Evolutionary conservation across 2,113 vertebrate species (phyloP).

Genomic region (Regulus satrapa): DNA sequence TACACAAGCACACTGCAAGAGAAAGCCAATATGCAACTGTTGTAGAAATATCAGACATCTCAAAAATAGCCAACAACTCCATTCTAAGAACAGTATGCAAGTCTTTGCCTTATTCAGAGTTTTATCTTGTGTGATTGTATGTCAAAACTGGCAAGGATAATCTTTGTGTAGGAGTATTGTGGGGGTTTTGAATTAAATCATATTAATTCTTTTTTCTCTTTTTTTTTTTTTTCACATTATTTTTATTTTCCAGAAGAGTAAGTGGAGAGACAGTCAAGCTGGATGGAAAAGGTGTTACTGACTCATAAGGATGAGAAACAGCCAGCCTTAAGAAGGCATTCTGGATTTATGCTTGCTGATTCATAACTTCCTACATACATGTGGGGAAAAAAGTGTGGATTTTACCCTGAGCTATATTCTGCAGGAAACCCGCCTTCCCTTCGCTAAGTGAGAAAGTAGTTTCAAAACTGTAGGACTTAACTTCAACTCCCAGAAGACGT

Average conservation of each 20-base stretch:
- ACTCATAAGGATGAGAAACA: constrained; percentile 70
- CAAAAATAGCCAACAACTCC: not conserved
- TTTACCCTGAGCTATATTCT: constrained; percentile 52
- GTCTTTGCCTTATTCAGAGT: constrained; percentile 38
- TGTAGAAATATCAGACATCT: not conserved
- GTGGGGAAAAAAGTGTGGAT: constrained; percentile 38
- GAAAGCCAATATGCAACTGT: not conserved
- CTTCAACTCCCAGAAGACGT: constrained; percentile 35
- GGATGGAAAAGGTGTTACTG: constrained; percentile 64
- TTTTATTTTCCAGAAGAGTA: constrained; percentile 59
- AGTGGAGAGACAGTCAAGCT: constrained; percentile 27
- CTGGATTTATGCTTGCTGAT: constrained; percentile 69
- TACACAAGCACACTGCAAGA: not conserved
- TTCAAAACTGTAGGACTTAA: constrained; percentile 40
- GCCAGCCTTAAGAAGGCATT: constrained; percentile 55
- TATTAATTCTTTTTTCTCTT: constrained; percentile 33
- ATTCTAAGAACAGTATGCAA: not conserved
- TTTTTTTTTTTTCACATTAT: constrained; percentile 17
- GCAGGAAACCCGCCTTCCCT: constrained; percentile 27
- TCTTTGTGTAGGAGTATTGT: constrained; percentile 6
- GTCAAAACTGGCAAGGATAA: constrained; percentile 24
- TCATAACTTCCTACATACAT: constrained; percentile 76
- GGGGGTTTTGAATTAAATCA: constrained; percentile 10
- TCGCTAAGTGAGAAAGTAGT: constrained; percentile 6
- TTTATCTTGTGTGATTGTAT: not conserved